Evolutionary conservation across 2,888 invertebrate genomes (phyloP).

Genomic region (Epinotia ramella): DNA sequence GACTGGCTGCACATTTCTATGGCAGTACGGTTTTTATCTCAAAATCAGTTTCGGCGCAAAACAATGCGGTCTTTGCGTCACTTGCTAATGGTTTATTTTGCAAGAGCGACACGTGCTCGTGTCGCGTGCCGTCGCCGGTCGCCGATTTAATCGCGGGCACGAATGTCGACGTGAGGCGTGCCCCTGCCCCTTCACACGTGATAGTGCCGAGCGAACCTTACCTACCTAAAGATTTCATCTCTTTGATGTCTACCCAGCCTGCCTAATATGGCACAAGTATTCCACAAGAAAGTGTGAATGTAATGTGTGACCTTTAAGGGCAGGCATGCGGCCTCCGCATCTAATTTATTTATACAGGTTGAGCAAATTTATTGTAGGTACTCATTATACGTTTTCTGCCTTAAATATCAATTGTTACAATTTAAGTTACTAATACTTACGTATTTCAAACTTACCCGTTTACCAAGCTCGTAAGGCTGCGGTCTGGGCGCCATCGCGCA

Average conservation of each 20-base stretch:
- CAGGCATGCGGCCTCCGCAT: conserved; percentile 20
- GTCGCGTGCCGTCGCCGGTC: conserved; percentile 79
- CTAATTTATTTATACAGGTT: conserved; percentile 6
- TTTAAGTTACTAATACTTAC: too few species aligned
- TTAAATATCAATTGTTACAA: too few species aligned
- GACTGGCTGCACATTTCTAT: conserved; percentile 35
- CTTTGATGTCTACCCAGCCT: conserved; percentile 65
- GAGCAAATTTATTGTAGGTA: not conserved
- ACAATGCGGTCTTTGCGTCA: conserved; percentile 47
- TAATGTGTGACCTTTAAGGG: conserved; percentile 32
- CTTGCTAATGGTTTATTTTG: conserved; percentile 54
- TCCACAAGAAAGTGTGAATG: conserved; percentile 32
- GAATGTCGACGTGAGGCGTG: conserved; percentile 77
- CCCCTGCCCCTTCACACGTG: conserved; percentile 84
- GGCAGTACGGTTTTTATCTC: conserved; percentile 49
- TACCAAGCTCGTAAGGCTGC: too few species aligned
- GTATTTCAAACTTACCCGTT: too few species aligned
- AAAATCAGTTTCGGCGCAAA: conserved; percentile 41
- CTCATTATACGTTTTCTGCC: too few species aligned
- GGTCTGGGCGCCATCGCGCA: too few species aligned
- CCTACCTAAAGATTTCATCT: conserved; percentile 75
- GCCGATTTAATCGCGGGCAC: conserved; percentile 77
- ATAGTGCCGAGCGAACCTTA: conserved; percentile 69
- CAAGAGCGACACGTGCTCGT: conserved; percentile 57
- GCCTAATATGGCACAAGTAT: conserved; percentile 35